Conservation (phyloP, 2,797 vertebrate species). For the Eulemur rubriventer region DNA sequence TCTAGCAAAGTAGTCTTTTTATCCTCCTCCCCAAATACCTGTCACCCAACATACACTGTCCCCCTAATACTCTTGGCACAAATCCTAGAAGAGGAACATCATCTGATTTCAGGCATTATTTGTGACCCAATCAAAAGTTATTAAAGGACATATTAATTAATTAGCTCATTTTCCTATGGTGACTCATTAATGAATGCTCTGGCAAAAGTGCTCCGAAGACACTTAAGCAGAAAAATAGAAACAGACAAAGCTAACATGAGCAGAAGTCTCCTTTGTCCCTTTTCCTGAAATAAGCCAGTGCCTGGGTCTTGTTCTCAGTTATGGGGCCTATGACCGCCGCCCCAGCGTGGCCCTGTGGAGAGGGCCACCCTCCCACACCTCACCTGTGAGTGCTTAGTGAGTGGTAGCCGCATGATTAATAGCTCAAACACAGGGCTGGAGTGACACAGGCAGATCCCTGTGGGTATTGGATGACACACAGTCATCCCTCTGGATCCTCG, state of each 20-base stretch:
- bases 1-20: background rate
- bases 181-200: background rate
- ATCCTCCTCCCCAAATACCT: background rate
- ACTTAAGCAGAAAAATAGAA: background rate
- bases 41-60: background rate
- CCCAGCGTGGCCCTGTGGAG: background rate
- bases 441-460: background rate
- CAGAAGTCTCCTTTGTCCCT: background rate
- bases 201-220: background rate
- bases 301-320: background rate
- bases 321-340: background rate
- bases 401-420: background rate
- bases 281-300: background rate
- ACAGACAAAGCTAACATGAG: conserved; percentile 11
- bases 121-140: conserved; percentile 24
- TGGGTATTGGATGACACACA: background rate
- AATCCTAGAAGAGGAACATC: background rate
- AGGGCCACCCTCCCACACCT: rapidly evolving
- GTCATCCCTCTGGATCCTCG: background rate
- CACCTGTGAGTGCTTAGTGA: background rate
- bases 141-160: conserved; percentile 38
- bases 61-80: background rate
- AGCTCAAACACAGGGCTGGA: background rate
- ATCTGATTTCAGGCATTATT: conserved; percentile 20
- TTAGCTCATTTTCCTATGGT: conserved; percentile 38